Percentiles rank a stretch among this genome's conserved stretches.
Conservation (phyloP, 2,113 vertebrate species). For the Dryoscopus gambensis region DNA sequence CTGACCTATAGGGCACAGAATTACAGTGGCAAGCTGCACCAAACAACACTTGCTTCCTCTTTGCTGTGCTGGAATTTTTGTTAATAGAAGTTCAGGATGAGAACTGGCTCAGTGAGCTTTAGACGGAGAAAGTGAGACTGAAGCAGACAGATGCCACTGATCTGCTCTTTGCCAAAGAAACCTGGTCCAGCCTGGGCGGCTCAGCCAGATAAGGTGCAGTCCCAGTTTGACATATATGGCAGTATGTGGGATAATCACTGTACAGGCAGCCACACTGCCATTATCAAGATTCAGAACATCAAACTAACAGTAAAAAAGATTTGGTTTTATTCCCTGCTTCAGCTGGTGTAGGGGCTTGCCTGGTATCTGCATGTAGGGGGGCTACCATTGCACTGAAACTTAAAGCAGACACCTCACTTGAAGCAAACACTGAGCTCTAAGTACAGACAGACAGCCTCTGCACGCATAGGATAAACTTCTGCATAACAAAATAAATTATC, state of each 20-base stretch:
- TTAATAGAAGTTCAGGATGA: background rate
- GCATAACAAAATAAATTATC: background rate
- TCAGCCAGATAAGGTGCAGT: background rate
- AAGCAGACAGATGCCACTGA: background rate
- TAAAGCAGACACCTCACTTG: background rate
- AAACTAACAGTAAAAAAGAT: background rate
- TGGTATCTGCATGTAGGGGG: background rate
- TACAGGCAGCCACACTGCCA: background rate
- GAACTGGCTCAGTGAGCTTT: background rate
- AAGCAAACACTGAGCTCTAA: background rate
- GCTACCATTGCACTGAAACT: background rate
- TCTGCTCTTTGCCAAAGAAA: background rate
- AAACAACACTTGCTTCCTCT: background rate
- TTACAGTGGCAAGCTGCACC: background rate
- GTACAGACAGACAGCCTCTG: background rate
- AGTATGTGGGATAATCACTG: fast-evolving
- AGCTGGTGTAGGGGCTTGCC: background rate
- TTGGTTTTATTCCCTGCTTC: background rate
- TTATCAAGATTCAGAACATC: background rate
- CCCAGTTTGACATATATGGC: background rate
- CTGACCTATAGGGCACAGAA: background rate
- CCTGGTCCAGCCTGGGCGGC: no score
- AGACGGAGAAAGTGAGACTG: background rate
- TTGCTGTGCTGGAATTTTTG: background rate
- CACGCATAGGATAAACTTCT: background rate